Base-by-base conservation (phyloP, 2,113 vertebrate species). In the Carassius carassius region DNA sequence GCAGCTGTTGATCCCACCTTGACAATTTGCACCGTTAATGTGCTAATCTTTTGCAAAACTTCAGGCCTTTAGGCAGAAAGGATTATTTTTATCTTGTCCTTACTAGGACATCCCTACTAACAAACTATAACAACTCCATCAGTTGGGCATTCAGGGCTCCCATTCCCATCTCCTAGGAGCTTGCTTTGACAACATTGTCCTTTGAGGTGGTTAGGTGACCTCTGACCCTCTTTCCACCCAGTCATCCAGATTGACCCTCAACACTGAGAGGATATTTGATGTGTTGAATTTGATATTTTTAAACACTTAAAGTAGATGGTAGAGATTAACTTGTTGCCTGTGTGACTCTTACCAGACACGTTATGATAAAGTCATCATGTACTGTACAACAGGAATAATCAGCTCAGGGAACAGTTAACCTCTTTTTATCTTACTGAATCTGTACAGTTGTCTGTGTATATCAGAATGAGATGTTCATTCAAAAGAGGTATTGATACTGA, bases 401-500 rank as follows among this genome's bases (percentile, higher is more conserved):
- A 16, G 19, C 70, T 79, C 56, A 41, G 77, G 12, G 35, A 41
- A 79, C 19, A 62, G 32, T 84, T 67, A 54, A 11, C 56, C 44
- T 78, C 44, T 67, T 17, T 32, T 69, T 37, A 84, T 41, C 21
- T 69, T 54, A 9, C 60, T 65, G 13, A 63, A 79, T 51, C 11
- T 13, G 51, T 21, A 49, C 81, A 82, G 25, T 81, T 69, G 47
- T 21, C 19, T 84, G 9, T 54, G 4, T 23, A 76, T 51, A 16
- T 74, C 56, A 62, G 9, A 72, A n/a, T 72, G 58, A 41, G 70
- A 74, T 63, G 25, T 51, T 37, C 23, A 83, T 49, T 67, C 19
- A 54, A 82, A 91, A 92, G 87, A 89, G 90, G 87, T 88, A 87
- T 92, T 94, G 90, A 93, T 90, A 63, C 6, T 54, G 70, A 7